Evolutionary conservation across 2,888 invertebrate genomes (phyloP), one percentile per base, ranked within the genome.

Genomic region (Leptopilina drosophilae): DNA sequence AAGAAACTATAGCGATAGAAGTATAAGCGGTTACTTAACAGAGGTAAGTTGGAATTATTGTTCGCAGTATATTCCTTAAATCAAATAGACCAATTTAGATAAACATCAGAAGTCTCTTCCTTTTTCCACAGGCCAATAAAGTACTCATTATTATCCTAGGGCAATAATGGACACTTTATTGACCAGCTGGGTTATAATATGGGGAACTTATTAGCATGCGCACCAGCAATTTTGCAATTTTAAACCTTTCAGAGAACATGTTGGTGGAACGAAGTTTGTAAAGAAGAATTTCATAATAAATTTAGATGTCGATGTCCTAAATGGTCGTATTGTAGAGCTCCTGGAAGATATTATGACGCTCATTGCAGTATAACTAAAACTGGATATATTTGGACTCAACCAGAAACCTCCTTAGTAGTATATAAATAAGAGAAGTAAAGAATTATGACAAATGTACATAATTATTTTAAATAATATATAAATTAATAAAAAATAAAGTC

Each of bases 231-330:
- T 76, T 26, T 33, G 12, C 33, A 20, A 59, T 33, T 53, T 56
- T 81, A n/a, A n/a, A n/a, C 42, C 73, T 83, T 84, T 76, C 91
- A 97, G 97, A 94, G 97, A 90, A 97, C 96, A 76, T 97, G 97
- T 92, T 97, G 97, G 97, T 97, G 97, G 96, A 97, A 97, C 91
- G 97, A 98, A 93, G 95, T 97, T 20, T 98, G 97, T 93, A 97
- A 98, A 90, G 97, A 97, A 90, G 97, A 97, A 92, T 97, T 97
- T 89, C 97, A 97, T 92, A 95, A 94, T 85, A 93, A 96, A 85
- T 97, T 97, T 92, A 94, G 96, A 81, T 98, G 97, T 92, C 96
- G 96, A 89, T 98, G 97, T 88, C 97, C 97, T 0, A 94, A 95
- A 82, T 97, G 96, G 95, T 97, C 97, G 0, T 97, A 95, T 91